Conservation (phyloP, 1,140 invertebrate genomes). For the Aphaenogaster rudis region DNA sequence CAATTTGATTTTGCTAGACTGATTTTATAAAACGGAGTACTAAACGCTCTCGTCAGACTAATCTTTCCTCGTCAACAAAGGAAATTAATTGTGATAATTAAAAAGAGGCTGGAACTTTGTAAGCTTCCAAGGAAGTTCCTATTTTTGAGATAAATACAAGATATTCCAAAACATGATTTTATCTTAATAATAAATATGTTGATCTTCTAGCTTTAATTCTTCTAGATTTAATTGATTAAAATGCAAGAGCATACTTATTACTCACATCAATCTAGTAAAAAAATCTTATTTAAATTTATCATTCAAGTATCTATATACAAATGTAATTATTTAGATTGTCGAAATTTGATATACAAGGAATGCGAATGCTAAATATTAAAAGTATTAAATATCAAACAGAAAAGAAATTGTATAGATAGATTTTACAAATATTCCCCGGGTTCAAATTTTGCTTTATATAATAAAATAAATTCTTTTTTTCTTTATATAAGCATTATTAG, state of each 20-base stretch:
- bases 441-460: not conserved
- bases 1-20: too few species aligned
- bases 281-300: not conserved
- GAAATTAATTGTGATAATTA: not conserved
- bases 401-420: not conserved
- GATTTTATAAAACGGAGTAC: too few species aligned
- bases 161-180: not conserved
- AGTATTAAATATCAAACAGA: not conserved
- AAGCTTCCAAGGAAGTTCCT: not conserved
- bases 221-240: not conserved
- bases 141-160: not conserved
- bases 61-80: not conserved
- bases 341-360: not conserved
- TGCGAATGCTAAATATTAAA: not conserved
- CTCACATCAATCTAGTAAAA: not conserved
- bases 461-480: not conserved
- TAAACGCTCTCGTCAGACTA: not conserved
- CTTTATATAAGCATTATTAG: not conserved
- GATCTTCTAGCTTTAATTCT: not conserved
- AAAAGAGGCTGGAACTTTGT: not conserved
- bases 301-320: not conserved
- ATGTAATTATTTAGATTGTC: not conserved
- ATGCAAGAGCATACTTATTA: not conserved
- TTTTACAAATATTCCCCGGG: not conserved
- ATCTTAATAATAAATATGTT: not conserved